Base-by-base conservation (phyloP, 2,888 invertebrate genomes). In the Heterodera filipjevi region DNA sequence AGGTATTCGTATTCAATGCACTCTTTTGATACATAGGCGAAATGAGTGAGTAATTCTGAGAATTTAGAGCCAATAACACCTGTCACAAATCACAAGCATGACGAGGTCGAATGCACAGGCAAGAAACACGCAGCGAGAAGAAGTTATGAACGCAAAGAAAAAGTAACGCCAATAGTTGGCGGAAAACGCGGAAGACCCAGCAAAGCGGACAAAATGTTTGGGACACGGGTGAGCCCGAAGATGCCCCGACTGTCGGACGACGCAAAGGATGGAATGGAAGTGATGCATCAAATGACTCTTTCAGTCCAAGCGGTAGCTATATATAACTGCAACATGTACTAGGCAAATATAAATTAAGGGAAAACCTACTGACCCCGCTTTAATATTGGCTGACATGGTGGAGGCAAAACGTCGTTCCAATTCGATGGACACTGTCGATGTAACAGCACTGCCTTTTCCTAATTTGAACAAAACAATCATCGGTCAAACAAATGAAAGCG, bases 241-340 rank as follows among this genome's bases (percentile, higher is more conserved):
- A 75, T 44, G 33, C 44, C 71, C 12, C 32, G 68, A 46, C 27
- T 83, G 59, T 85, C 84, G 35, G 79, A 68, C n/a, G 83, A 83
- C 59, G 84, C 83, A 27, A 66, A 81, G 70, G 83, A 83, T 27
- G 83, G 83, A 19, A 83, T 83, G 33, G 83, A 83, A 64, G 49
- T 83, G 6, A 84, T 84, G 84, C 82, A 82, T 68, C 59, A 70
- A 44, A 80, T 82, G 77, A 84, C 81, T 19, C 71, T 77, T 22
- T 83, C 77, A 16, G 83, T 78, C 3, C 75, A 75, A 35, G 68
- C 59, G 75, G 73, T 73, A n/a, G 27, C 22, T 46, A n/a, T 22
- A 16, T 32, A 5, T 19, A 1, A 39, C 39, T 10, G 39, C 32
- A 19, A 16, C 10, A 6, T 19, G 59, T n/a, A 5, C 5, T 44